Base-by-base conservation (phyloP, 2,888 invertebrate genomes). In the Pheosia gnoma region DNA sequence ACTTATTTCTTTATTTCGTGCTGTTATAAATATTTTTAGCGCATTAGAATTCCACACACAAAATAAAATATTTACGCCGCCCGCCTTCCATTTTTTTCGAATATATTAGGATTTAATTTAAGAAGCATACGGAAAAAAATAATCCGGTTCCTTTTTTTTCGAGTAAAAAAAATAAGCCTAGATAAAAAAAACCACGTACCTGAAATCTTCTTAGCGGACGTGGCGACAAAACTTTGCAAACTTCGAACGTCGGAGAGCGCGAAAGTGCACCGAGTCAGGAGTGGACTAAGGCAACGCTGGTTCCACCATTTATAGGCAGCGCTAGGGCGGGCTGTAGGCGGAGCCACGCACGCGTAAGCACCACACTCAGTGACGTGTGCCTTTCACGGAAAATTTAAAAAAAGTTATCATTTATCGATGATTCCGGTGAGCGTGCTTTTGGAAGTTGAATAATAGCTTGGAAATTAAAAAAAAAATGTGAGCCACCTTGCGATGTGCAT, bases 331-430 rank as follows among this genome's bases (percentile, higher is more conserved):
- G 75, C 66, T 68, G 82, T 78, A 75, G 91, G 91, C 88, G 91
- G 90, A 67, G 91, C 85, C 72, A 90, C 91, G 90, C 91, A 88
- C 77, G 91, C 91, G 91, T 90, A 81, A 74, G 74, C 72, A 57
- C 11, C 38, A 5, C 56, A 70, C 65, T 62, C 67, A 57, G 59
- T 77, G 77, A 78, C 75, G 73, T 77, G 45, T 59, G 68, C 51
- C 56, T 70, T 71, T 62, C 60, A 60, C 51, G 37, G 59, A 36
- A 68, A 63, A 68, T 53, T 55, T 57, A 62, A 63, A 63, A 70
- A 52, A 25, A 7, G 25, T 11, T 52, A 9, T 61, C 59, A 61
- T 58, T 55, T 13, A 45, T 57, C 45, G 25, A 45, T 57, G 57
- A 57, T 10, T 43, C 36, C 55, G 38, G 39, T 11, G 39, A 39